These are phyloP conservation scores for Myrmecophaga tridactyla DNA, from an alignment of 2,113 vertebrate species.

Conservation along the genomic window DNA sequence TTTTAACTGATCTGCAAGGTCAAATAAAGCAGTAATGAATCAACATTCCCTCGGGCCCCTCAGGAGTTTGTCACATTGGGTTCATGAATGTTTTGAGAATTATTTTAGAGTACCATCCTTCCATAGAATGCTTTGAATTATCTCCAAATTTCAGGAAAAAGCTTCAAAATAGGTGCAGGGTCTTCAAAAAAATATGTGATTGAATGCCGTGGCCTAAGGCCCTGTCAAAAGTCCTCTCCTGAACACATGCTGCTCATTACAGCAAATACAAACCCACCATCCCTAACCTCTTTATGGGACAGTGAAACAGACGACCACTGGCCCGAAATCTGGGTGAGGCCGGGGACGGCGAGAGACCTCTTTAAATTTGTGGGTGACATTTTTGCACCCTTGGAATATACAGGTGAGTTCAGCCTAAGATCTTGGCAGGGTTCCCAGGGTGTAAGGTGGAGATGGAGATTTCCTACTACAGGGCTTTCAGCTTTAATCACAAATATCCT, in stretches of 20 bases:
- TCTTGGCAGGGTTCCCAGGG: not conserved
- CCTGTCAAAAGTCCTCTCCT: not conserved
- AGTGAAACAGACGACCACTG: not conserved
- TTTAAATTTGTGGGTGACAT: not conserved
- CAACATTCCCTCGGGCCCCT: constrained; percentile 36
- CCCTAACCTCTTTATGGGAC: not conserved
- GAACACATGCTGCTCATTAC: not conserved
- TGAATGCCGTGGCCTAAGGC: no score
- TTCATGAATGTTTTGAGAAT: constrained; percentile 26
- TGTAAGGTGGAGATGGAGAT: not conserved
- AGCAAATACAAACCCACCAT: not conserved
- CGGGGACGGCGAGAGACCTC: not conserved
- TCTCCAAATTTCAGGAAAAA: not conserved
- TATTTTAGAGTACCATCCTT: not conserved
- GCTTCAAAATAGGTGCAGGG: not conserved
- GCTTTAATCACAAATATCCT: rapidly evolving
- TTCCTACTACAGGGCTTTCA: not conserved
- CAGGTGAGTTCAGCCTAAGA: not conserved
- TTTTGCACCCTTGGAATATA: not conserved
- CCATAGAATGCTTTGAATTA: not conserved
- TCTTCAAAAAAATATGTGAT: not conserved
- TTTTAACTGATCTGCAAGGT: constrained; percentile 62
- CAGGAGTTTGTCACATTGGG: constrained; percentile 43
- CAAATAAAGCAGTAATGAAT: constrained; percentile 50
- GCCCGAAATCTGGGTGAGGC: not conserved